phyloP scores from a whole-genome alignment of 2,888 invertebrate species.

The Coelopa pilipes region DNA sequence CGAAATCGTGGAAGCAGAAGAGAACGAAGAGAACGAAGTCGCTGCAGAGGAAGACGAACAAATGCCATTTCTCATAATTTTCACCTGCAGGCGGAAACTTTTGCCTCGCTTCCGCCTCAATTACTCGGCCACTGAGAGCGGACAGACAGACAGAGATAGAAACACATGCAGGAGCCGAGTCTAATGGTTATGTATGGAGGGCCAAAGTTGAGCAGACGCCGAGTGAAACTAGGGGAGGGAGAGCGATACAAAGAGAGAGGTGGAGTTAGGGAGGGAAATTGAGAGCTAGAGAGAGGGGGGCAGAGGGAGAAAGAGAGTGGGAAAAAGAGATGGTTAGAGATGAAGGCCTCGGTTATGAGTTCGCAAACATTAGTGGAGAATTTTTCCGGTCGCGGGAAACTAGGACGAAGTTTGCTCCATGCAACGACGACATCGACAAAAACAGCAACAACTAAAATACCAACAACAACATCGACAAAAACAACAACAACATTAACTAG shows the following conservation, averaged over 20 bases:
- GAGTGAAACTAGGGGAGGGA: too few species aligned
- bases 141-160: not conserved
- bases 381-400: constrained; percentile 11
- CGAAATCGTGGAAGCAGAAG: not conserved
- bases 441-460: too few species aligned
- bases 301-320: not conserved
- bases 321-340: too few species aligned
- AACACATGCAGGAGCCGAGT: too few species aligned
- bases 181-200: too few species aligned
- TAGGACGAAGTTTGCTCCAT: constrained; percentile 14
- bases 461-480: too few species aligned
- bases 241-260: too few species aligned
- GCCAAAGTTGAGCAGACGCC: too few species aligned
- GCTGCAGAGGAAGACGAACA: not conserved
- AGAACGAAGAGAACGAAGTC: not conserved
- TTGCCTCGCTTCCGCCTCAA: not conserved
- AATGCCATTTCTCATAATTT: constrained; percentile 25
- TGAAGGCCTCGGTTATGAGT: constrained; percentile 4
- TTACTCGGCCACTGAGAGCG: not conserved
- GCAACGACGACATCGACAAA: too few species aligned
- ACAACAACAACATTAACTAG: too few species aligned
- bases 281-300: not conserved
- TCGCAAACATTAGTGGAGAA: constrained; percentile 23
- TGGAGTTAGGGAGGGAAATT: not conserved
- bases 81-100: constrained; percentile 17